These are phyloP conservation scores for Brotula barbata DNA, from an alignment of 2,797 vertebrate species.

Conservation along the genomic window DNA sequence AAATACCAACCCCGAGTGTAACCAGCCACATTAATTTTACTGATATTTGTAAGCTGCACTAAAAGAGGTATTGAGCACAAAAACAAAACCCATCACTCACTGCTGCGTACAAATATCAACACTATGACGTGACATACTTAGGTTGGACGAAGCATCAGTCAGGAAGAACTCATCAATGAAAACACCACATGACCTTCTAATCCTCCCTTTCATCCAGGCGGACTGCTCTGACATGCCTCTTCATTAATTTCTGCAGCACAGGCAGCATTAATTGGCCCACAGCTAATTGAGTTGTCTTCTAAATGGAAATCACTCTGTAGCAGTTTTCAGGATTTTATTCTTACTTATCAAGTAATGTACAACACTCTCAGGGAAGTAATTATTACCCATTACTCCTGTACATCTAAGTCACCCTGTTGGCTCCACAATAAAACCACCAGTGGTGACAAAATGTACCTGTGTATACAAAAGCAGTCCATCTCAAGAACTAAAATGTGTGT, in stretches of 20 bases:
- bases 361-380: slow-evolving; percentile 25
- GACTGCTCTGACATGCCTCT: slow-evolving; percentile 26
- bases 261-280: slow-evolving; percentile 45
- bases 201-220: slow-evolving; percentile 15
- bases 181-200: slow-evolving; percentile 35
- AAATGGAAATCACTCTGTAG: slow-evolving; percentile 48
- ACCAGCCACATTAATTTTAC: no score
- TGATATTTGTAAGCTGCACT: no score
- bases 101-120: slow-evolving; percentile 2
- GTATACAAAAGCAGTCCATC: background rate
- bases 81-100: background rate
- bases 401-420: background rate
- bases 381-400: slow-evolving; percentile 1
- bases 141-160: background rate
- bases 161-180: slow-evolving; percentile 31
- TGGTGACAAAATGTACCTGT: background rate
- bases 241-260: slow-evolving; percentile 46
- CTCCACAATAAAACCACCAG: slow-evolving; percentile 15
- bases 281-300: slow-evolving; percentile 58
- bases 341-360: slow-evolving; percentile 25
- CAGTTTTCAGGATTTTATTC: slow-evolving; percentile 22
- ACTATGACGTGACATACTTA: slow-evolving; percentile 14
- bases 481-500: background rate
- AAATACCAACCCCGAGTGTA: no score
- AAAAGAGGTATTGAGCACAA: background rate